phyloP scores from a whole-genome alignment of 2,113 vertebrate species.

The Otolemur garnettii region DNA sequence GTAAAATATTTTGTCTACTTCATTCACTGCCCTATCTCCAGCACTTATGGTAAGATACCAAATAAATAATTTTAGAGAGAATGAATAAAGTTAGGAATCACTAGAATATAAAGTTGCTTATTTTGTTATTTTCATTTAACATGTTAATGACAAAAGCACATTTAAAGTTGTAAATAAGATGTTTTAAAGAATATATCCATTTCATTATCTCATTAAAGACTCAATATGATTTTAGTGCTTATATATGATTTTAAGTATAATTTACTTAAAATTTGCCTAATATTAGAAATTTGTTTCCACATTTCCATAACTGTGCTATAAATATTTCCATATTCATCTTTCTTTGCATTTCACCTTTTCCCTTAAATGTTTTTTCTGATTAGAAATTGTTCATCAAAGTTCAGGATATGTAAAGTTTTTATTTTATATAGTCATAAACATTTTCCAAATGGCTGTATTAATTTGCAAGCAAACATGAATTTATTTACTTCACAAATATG shows the following conservation, averaged over 20 bases:
- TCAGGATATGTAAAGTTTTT: neutral
- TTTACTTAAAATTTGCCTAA: neutral
- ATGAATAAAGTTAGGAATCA: neutral
- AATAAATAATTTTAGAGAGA: neutral
- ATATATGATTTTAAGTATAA: neutral
- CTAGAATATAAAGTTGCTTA: neutral
- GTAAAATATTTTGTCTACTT: neutral
- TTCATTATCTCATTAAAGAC: neutral
- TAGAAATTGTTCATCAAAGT: neutral
- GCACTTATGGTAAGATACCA: neutral
- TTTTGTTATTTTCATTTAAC: neutral
- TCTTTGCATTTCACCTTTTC: neutral
- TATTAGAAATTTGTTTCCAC: neutral
- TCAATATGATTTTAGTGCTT: neutral
- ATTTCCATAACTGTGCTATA: neutral
- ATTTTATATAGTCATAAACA: neutral
- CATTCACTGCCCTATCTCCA: neutral
- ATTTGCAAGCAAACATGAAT: neutral
- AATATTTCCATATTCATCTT: neutral
- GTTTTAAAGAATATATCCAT: neutral
- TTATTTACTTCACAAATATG: neutral
- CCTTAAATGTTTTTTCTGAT: slow-evolving; percentile 5
- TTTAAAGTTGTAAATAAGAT: neutral
- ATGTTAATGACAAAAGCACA: neutral
- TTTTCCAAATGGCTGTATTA: neutral